Evolutionary conservation across 2,113 vertebrate species (phyloP).

Genomic region (Donacobius atricapilla): DNA sequence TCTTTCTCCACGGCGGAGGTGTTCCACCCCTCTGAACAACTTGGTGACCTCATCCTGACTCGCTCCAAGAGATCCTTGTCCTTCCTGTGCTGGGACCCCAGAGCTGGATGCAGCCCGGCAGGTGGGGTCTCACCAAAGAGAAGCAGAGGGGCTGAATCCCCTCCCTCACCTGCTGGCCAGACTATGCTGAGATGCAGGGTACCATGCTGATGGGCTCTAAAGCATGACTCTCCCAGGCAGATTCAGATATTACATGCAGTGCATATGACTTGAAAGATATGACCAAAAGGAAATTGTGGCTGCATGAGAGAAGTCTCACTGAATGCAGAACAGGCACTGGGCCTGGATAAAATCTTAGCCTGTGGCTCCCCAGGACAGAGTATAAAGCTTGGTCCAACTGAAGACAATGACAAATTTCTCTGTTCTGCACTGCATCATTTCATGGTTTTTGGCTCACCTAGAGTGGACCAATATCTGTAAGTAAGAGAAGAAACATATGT

Average conservation of each 20-base stretch:
- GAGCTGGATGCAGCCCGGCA: neutral
- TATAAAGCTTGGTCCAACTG: neutral
- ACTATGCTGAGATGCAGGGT: neutral
- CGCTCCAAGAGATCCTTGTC: neutral
- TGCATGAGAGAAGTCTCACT: neutral
- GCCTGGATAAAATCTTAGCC: neutral
- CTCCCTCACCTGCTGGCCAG: neutral
- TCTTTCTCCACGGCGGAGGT: neutral
- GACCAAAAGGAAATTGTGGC: neutral
- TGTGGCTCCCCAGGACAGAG: neutral
- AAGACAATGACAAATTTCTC: neutral
- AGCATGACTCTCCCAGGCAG: neutral
- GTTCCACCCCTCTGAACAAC: neutral
- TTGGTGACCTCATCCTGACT: neutral
- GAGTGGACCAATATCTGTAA: neutral
- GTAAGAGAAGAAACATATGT: neutral
- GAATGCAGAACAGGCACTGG: neutral
- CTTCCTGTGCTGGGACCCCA: neutral
- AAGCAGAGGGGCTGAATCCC: neutral
- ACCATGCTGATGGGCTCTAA: neutral
- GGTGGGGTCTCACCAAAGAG: neutral
- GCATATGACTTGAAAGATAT: neutral
- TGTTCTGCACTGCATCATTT: neutral
- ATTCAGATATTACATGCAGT: neutral
- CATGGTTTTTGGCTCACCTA: neutral